phyloP scores from a whole-genome alignment of 2,113 vertebrate species.

The Uria lomvia region DNA sequence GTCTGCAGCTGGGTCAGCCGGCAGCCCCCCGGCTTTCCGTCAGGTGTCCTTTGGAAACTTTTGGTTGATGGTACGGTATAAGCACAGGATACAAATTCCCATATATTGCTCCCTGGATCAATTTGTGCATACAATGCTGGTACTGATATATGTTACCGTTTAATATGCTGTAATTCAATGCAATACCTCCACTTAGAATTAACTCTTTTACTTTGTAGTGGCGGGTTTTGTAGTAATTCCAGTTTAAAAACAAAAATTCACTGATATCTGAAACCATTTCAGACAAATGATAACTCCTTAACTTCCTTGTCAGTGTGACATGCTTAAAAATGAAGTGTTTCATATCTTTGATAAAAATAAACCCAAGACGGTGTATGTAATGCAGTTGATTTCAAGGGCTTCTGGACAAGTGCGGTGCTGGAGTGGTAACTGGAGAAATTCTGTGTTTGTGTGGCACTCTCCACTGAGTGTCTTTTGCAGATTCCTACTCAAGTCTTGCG shows the following conservation, averaged over 20 bases:
- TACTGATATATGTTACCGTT: neutral
- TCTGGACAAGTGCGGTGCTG: neutral
- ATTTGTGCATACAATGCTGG: neutral
- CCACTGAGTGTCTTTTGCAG: neutral
- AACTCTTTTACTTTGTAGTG: neutral
- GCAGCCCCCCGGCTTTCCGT: fast-evolving
- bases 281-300: neutral
- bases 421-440: neutral
- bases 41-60: neutral
- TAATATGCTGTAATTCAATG: neutral
- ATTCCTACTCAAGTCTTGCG: neutral
- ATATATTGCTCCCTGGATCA: neutral
- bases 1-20: fast-evolving
- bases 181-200: neutral
- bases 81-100: neutral
- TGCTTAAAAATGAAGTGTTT: neutral
- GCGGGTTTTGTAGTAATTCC: neutral
- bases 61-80: too few relatives aligned
- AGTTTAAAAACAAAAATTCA: neutral
- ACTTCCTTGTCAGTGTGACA: neutral
- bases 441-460: neutral
- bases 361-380: neutral
- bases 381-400: neutral
- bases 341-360: neutral
- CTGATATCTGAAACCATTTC: neutral